Conservation (phyloP, 2,113 vertebrate genomes). For the Cathartes aura region DNA sequence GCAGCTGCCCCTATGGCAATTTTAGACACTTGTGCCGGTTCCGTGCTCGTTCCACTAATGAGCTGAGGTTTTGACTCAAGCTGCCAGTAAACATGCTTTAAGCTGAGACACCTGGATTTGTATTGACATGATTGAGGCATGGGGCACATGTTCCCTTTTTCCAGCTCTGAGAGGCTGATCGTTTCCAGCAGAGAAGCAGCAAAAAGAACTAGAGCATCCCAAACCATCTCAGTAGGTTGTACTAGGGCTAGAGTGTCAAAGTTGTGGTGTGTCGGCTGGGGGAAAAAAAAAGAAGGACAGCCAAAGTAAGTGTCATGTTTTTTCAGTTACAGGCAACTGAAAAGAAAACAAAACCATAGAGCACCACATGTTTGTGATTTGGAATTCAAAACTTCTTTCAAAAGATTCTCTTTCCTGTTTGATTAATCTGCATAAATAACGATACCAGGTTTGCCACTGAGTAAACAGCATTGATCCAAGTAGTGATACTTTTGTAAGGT, state of each 20-base stretch:
- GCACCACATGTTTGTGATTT: conserved; percentile 36
- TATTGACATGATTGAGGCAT: accelerated
- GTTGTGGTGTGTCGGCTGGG: not conserved
- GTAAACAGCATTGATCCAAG: conserved; percentile 8
- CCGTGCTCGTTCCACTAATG: not conserved
- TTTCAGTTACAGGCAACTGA: conserved; percentile 48
- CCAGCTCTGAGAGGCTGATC: not conserved
- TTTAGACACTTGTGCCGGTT: not conserved
- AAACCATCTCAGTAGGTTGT: not conserved
- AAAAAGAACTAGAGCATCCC: not conserved
- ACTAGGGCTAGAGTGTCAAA: not conserved
- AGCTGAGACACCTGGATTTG: not conserved
- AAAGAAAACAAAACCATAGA: conserved; percentile 60
- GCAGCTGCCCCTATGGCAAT: not conserved
- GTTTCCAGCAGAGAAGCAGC: not conserved
- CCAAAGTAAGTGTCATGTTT: conserved; percentile 43
- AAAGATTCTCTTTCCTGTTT: conserved; percentile 67
- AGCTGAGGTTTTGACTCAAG: not conserved
- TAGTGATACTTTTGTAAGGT: not conserved
- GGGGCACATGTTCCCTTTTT: not conserved
- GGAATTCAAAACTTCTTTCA: conserved; percentile 46
- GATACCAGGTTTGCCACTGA: conserved; percentile 59
- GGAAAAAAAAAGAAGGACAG: too few relatives aligned
- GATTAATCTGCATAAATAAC: conserved; percentile 69
- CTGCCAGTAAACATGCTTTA: not conserved